Percentiles rank a stretch among this genome's conserved stretches.
Conservation (phyloP, 2,113 vertebrate species). For the Leuciscus idus region DNA sequence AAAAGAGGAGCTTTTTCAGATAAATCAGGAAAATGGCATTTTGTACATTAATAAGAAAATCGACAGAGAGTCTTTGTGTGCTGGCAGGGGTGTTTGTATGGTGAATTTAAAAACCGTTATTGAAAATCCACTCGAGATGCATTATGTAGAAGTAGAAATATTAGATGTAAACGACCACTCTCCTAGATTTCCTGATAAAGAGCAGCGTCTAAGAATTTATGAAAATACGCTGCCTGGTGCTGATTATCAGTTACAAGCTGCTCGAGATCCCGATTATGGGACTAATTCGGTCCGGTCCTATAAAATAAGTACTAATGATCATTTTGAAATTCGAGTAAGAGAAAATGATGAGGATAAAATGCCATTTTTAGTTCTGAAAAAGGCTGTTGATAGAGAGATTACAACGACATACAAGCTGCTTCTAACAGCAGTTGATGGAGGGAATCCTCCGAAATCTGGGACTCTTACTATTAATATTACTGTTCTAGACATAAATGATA, state of each 20-base stretch:
- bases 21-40: constrained; percentile 66
- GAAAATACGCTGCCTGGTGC: constrained; percentile 49
- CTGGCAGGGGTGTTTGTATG: constrained; percentile 35
- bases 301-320: constrained; percentile 29
- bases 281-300: constrained; percentile 28
- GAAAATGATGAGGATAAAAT: constrained; percentile 45
- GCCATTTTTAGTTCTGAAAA: constrained; percentile 44
- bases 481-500: constrained; percentile 73
- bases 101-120: constrained; percentile 53
- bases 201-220: constrained; percentile 40
- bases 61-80: constrained; percentile 54
- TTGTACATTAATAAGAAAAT: constrained; percentile 65
- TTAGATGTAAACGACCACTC: constrained; percentile 58
- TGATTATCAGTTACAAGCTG: constrained; percentile 51
- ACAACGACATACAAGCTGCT: constrained; percentile 15
- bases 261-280: constrained; percentile 40
- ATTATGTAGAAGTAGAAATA: constrained; percentile 56
- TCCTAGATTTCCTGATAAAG: constrained; percentile 46
- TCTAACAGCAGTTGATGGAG: constrained; percentile 70
- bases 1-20: constrained; percentile 63
- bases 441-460: constrained; percentile 66
- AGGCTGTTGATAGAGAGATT: constrained; percentile 51
- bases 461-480: constrained; percentile 60
- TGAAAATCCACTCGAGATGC: constrained; percentile 56
- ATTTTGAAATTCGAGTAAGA: constrained; percentile 49